Base-by-base conservation (phyloP, 2,113 vertebrate genomes). In the Tinamus guttatus region DNA sequence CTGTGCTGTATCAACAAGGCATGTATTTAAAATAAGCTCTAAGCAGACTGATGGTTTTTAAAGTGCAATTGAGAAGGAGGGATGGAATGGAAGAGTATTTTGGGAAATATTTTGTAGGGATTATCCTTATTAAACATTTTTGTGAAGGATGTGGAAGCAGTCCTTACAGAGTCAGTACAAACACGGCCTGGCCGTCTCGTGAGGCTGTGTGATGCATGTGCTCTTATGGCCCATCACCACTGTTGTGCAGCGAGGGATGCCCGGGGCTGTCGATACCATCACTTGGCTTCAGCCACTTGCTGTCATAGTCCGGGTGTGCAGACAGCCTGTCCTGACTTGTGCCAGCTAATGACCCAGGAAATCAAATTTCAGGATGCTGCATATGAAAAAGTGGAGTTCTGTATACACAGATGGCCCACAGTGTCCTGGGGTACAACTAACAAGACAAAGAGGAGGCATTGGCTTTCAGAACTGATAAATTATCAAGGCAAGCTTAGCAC, bases 161-260 rank as follows among this genome's bases (percentile, higher is more conserved):
- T 32, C 54, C 69, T 40, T 1, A 2, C n/a, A 32, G 25, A 43
- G 18, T 16, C 36, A 16, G 21, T 13, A 20, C 43, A 45, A 32
- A 32, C 17, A 4, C 6, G 32, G 34, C 8, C 71, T 7, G 27
- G 47, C 47, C 16, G 17, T 17, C 38, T 54, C 5, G 28, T 28
- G 52, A 71, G 28, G 36, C 36, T 58, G n/a, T n/a, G n/a, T n/a
- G n/a, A 18, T n/a, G 38, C 38, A 16, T 27, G 5, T 45, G 18
- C 38, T 89, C 20, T 28, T 59, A 54, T 45, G 22, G 9, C 18
- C 10, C 20, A 38, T 41, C 0, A 0, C 0, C 0, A 0, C 0
- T 0, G 11, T 5, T 15, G 6, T 8, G 20, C 15, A 52, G 43
- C 47, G n/a, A n/a, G n/a, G n/a, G n/a, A n/a, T n/a, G n/a, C n/a